Conservation (phyloP, 2,797 vertebrate species). For the Graptemys geographica region DNA sequence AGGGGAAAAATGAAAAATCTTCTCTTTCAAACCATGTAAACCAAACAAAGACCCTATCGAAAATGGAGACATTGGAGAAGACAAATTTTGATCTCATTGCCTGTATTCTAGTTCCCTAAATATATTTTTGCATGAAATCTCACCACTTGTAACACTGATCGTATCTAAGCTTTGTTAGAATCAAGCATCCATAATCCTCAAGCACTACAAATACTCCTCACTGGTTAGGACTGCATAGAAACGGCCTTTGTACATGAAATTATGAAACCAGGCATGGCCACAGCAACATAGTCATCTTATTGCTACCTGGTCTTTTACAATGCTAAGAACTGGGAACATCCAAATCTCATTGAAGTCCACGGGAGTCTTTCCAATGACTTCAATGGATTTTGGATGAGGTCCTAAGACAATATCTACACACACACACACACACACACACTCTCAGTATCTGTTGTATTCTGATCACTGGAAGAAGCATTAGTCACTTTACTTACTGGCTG, state of each 20-base stretch:
- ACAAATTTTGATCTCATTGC: background rate
- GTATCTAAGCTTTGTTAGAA: background rate
- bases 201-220: background rate
- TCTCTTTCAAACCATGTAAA: background rate
- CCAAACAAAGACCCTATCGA: background rate
- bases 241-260: background rate
- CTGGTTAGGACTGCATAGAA: background rate
- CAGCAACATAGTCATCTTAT: background rate
- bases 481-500: background rate
- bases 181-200: background rate
- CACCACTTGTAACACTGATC: background rate
- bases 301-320: background rate
- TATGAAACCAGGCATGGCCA: background rate
- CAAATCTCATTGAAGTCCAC: background rate
- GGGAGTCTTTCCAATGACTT: background rate
- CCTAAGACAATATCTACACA: background rate
- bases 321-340: background rate
- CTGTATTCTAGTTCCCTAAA: background rate
- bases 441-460: background rate
- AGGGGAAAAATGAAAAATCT: background rate
- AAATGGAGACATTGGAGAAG: rapidly evolving
- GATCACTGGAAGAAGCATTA: background rate
- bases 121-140: background rate
- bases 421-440: too few species aligned
- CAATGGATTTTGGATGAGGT: background rate